Percentiles rank a stretch among this genome's conserved stretches.
Conservation (phyloP, 2,113 vertebrate species). For the Oryzias curvinotus region DNA sequence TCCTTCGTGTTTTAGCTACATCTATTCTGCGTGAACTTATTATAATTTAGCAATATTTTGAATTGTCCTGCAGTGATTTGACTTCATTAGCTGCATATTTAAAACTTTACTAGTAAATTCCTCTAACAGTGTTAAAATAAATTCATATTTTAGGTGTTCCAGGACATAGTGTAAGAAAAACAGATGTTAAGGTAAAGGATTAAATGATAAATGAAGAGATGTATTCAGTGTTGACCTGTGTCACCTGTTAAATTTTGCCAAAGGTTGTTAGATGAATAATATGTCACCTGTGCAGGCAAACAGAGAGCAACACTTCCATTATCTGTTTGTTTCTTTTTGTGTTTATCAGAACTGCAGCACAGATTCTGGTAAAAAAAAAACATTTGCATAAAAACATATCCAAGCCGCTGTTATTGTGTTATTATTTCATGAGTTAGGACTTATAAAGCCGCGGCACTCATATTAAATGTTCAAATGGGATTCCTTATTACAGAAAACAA, state of each 20-base stretch:
- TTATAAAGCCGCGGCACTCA: slow-evolving; percentile 10
- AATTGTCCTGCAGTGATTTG: not conserved
- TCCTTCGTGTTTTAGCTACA: slow-evolving; percentile 28
- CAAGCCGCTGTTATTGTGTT: slow-evolving; percentile 24
- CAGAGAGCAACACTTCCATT: not conserved
- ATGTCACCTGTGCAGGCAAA: slow-evolving; percentile 19
- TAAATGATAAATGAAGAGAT: slow-evolving; percentile 42
- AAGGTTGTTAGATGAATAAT: slow-evolving; percentile 21
- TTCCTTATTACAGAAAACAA: slow-evolving; percentile 18
- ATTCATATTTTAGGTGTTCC: slow-evolving; percentile 23
- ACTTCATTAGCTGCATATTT: slow-evolving; percentile 57
- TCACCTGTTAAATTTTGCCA: slow-evolving; percentile 40
- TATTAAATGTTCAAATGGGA: not conserved
- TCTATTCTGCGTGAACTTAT: slow-evolving; percentile 14
- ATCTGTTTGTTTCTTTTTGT: slow-evolving; percentile 40
- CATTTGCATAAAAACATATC: slow-evolving; percentile 30
- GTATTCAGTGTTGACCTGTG: slow-evolving; percentile 25
- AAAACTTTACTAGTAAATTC: slow-evolving; percentile 66
- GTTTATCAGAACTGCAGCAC: slow-evolving; percentile 6
- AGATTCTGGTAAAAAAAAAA: slow-evolving; percentile 23
- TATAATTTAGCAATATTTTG: slow-evolving; percentile 24
- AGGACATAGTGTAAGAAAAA: slow-evolving; percentile 25
- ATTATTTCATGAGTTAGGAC: slow-evolving; percentile 11
- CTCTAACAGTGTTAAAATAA: slow-evolving; percentile 33
- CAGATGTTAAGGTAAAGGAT: slow-evolving; percentile 20